Conservation (phyloP, 1,140 invertebrate genomes). For the Temnothorax longispinosus region DNA sequence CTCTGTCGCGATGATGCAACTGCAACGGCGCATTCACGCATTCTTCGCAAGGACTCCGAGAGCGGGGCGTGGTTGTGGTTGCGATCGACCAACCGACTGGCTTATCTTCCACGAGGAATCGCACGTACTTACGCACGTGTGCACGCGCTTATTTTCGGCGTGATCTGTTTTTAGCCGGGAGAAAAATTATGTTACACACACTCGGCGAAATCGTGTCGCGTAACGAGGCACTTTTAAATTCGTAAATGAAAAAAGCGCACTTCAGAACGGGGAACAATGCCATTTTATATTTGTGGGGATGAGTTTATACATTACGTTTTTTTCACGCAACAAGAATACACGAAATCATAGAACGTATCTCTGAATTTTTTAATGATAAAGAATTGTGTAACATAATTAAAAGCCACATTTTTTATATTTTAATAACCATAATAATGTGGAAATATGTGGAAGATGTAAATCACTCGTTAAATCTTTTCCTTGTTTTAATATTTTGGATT, state of each 20-base stretch:
- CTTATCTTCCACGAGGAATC: conserved; percentile 41
- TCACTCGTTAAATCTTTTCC: not conserved
- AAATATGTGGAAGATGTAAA: no score
- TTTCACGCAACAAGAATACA: not conserved
- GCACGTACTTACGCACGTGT: not conserved
- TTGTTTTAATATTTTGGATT: not conserved
- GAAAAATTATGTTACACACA: not conserved
- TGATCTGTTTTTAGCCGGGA: conserved; percentile 19
- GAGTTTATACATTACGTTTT: no score
- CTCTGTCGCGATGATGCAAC: conserved; percentile 18
- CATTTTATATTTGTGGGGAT: not conserved
- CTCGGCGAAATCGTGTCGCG: not conserved
- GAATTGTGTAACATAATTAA: not conserved
- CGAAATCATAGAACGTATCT: not conserved
- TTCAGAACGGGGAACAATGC: not conserved
- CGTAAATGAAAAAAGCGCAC: not conserved
- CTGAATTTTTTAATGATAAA: not conserved
- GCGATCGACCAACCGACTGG: not conserved
- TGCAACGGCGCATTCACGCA: conserved; percentile 22
- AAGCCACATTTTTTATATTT: not conserved
- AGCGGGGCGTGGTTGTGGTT: conserved; percentile 24
- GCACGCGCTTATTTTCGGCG: conserved; percentile 28
- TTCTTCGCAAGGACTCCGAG: conserved; percentile 56
- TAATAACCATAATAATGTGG: not conserved
- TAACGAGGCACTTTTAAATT: conserved; percentile 31